Base-by-base conservation (phyloP, 2,888 invertebrate species). In the Drosophila putrida region DNA sequence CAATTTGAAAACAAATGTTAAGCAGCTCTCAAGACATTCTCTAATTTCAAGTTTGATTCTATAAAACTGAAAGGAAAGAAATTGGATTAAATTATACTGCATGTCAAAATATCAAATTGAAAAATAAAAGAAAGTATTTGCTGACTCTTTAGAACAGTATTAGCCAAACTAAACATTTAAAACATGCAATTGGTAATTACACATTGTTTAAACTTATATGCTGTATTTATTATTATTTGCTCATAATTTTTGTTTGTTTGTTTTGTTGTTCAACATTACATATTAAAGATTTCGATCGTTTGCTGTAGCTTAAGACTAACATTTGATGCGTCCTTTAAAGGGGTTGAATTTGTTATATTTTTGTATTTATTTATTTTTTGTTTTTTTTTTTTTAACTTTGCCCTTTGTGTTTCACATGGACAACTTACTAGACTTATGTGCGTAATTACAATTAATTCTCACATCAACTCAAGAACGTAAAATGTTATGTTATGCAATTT, bases 341-440 rank as follows among this genome's bases (percentile, higher is more conserved):
- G 73, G 64, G 61, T 59, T 69, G 61, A 39, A 41, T 28, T 61
- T 20, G 20, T 20, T 20, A 3, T 1, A 20, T 51, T 61, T 59
- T 51, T 53, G 13, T 44, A 33, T 15, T 49, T 8, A 35, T 36
- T 44, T 44, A 44, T 25, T 38, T 58, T 25, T 38, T 58, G 35
- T 53, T 67, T 55, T 54, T 51, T 54, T 35, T 44, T 46, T 50
- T 73, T 60, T 61, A 67, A 54, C 57, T 60, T 60, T 75, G 75
- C 71, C 80, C 82, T 54, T 63, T 83, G 76, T 83, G 79, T 79
- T 83, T 75, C 78, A 86, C 82, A 61, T 64, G 54, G 81, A 71
- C 77, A 75, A 77, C 71, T 66, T 77, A 70, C 72, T 69, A 65
- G 44, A 64, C 78, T 86, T 86, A 86, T 63, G 55, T 70, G 69